Evolutionary conservation across 2,113 vertebrate genomes (phyloP).

Genomic region (Symphodus melops): DNA sequence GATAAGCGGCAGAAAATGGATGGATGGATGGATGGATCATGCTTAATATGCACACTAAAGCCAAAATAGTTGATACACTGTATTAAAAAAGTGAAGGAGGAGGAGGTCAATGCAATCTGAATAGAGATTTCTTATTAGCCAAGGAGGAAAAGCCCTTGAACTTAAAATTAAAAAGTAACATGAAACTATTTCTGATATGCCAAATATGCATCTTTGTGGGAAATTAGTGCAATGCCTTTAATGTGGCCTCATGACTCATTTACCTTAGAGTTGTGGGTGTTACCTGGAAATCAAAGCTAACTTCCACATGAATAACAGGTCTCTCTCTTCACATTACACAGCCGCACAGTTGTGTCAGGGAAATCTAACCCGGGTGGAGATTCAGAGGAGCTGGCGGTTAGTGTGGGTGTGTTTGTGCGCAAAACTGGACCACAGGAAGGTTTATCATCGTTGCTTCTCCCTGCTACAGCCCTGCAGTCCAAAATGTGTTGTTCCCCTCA

Average conservation of each 20-base stretch:
- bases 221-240: neutral
- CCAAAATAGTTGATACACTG: too few species aligned
- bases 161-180: neutral
- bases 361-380: conserved; percentile 62
- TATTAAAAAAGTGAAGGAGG: too few species aligned
- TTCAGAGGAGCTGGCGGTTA: conserved; percentile 31
- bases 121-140: conserved; percentile 15
- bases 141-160: neutral
- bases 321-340: conserved; percentile 37
- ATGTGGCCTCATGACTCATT: neutral
- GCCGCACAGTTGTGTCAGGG: conserved; percentile 43
- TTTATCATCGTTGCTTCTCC: conserved; percentile 56
- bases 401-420: conserved; percentile 35
- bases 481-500: conserved; percentile 52
- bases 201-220: neutral
- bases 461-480: conserved; percentile 28
- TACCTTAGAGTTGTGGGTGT: conserved; percentile 4
- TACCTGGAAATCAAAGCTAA: conserved; percentile 41
- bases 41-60: too few species aligned
- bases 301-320: conserved; percentile 31
- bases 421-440: conserved; percentile 53
- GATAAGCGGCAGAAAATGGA: too few species aligned
- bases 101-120: neutral
- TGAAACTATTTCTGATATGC: neutral
- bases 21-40: too few species aligned